Base-by-base conservation (phyloP, 1,140 invertebrate genomes). In the Zaprionus taronus region DNA sequence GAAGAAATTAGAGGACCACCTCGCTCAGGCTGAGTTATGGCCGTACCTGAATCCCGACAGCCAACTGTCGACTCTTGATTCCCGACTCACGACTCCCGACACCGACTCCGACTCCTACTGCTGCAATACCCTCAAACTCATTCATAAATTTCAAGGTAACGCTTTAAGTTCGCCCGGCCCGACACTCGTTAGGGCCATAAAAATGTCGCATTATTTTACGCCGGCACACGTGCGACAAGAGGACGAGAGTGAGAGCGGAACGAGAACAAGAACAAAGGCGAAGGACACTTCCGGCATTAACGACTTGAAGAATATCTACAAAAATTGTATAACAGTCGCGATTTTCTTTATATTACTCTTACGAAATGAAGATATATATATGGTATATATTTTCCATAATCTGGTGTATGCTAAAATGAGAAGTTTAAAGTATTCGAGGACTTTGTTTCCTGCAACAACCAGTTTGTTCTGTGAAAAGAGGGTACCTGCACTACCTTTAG, bases 201-300 rank as follows among this genome's bases (percentile, higher is more conserved):
- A 86, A 86, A 87, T 83, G 83, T 86, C 83, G 83, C 83, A 83
- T 80, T 77, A 82, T 80, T 83, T 86, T 82, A 86, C 83, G 83
- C 71, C 62, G 62, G 66, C 71, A 81, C 75, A 79, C 64, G 79
- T 79, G 80, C 71, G 64, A 78, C 60, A 14, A 9, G 14, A 36
- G n/a, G 51, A 44, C 61, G 80, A 49, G 36, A 9, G 60, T n/a
- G 34, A 61, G n/a, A 5, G 14, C 15, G n/a, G 61, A 53, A 44
- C 74, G 69, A 41, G 9, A 12, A 68, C 26, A 17, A 56, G 26
- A 17, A 22, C 61, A 17, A 65, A 61, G 53, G 31, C 81, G 81
- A 84, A 80, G 83, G 83, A 87, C 83, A 86, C 83, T 86, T 86
- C 83, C 83, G 83, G 83, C 77, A 86, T 77, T 75, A 78, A 73